Evolutionary conservation across 2,113 vertebrate species (phyloP).

Genomic region (Petrocephalus zakoni): DNA sequence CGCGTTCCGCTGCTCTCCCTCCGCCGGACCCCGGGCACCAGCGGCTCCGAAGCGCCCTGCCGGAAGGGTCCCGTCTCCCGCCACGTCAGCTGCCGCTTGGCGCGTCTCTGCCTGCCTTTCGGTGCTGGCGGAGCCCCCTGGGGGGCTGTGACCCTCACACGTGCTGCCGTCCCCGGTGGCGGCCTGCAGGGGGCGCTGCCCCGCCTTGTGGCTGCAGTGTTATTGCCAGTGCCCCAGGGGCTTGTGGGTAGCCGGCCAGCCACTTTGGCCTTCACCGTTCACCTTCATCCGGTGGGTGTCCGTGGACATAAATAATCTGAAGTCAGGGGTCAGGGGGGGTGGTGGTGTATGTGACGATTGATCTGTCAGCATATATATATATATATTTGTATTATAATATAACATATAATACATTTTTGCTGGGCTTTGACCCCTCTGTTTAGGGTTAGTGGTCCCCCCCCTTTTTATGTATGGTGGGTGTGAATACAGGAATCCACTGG

Average conservation of each 20-base stretch:
- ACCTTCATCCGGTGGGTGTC: not conserved
- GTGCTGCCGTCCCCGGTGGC: not conserved
- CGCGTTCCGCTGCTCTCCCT: no score
- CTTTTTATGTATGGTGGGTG: not conserved
- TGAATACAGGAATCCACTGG: not conserved
- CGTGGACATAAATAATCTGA: not conserved
- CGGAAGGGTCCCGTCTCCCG: slow-evolving; percentile 9
- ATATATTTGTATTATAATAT: no score
- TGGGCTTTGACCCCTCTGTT: not conserved
- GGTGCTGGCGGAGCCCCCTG: not conserved
- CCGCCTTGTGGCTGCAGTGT: not conserved
- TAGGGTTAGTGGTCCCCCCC: not conserved
- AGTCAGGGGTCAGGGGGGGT: not conserved
- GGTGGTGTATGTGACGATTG: not conserved
- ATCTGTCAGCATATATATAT: not conserved
- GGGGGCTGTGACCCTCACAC: not conserved
- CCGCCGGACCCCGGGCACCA: not conserved
- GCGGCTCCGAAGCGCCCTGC: not conserved
- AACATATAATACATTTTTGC: not conserved
- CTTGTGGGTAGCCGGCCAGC: not conserved
- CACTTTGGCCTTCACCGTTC: not conserved
- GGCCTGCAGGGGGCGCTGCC: not conserved
- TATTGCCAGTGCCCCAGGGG: not conserved
- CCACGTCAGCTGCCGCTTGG: slow-evolving; percentile 48
- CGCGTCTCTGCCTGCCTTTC: no score